Percentiles rank a stretch among this genome's conserved stretches.
phyloP scores from a whole-genome alignment of 1,140 invertebrate species.

The Medauroidea extradentata region DNA sequence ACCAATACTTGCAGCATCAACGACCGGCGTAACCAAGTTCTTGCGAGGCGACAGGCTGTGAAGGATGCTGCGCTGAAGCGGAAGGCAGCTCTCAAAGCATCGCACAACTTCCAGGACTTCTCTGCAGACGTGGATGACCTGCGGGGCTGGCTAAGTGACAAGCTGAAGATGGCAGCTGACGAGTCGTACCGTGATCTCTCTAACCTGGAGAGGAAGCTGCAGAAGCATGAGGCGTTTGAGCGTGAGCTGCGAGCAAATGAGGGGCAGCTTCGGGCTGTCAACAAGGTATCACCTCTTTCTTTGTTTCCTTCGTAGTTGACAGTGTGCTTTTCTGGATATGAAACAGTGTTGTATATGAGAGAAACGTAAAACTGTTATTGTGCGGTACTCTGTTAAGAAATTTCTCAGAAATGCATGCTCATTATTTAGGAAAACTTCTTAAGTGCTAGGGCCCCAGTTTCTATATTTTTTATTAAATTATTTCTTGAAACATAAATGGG shows the following conservation, averaged over 20 bases:
- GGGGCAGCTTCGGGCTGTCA: slow-evolving; percentile 77
- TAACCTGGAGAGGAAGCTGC: slow-evolving; percentile 88
- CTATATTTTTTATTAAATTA: no score
- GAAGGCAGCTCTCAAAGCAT: slow-evolving; percentile 66
- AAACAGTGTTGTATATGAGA: no score
- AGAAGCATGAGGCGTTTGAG: slow-evolving; percentile 98
- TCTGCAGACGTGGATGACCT: slow-evolving; percentile 85
- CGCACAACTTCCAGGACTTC: slow-evolving; percentile 80
- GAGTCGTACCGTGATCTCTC: slow-evolving; percentile 89
- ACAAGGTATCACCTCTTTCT: slow-evolving; percentile 48
- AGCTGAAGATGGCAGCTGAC: slow-evolving; percentile 84
- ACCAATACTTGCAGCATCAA: slow-evolving; percentile 63
- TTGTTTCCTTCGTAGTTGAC: no score
- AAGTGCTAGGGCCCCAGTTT: no score
- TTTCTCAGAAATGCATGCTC: no score
- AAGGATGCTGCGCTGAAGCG: slow-evolving; percentile 69
- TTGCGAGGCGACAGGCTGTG: slow-evolving; percentile 65
- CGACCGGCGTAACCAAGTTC: slow-evolving; percentile 68
- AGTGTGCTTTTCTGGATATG: no score
- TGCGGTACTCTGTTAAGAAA: no score
- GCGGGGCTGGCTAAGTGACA: slow-evolving; percentile 86
- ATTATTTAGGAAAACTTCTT: no score
- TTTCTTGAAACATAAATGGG: no score
- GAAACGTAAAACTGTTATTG: no score
- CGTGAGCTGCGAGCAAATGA: slow-evolving; percentile 89